Base-by-base conservation (phyloP, 2,888 invertebrate genomes). In the Barypeithes pellucidus region DNA sequence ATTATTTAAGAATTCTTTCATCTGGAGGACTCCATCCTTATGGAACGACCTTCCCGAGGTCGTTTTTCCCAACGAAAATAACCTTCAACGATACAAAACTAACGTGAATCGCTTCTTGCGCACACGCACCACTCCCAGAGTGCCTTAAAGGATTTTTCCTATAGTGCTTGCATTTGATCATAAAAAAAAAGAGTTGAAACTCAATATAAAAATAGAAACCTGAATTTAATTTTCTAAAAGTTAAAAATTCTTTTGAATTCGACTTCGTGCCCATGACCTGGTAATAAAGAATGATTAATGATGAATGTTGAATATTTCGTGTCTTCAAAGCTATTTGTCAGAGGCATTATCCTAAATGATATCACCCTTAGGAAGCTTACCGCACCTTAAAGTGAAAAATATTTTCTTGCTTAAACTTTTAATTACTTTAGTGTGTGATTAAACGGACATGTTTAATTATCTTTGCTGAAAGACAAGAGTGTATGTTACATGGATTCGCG, bases 221-320 rank as follows among this genome's bases (percentile, higher is more conserved):
- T 0, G 8, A 52, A 52, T 52, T 52, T 1, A 52, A 24, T 24
- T n/a, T 52, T 24, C 12, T 52, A 52, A 24, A 52, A 52, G 52
- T 52, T 52, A 52, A 52, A 52, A 52, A 52, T 24, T 52, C 52
- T 24, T 52, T 52, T 24, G 7, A 52, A 52, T 24, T 52, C 12
- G n/a, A 52, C 52, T 52, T 52, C 52, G 24, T 12, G 16, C 24
- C 24, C n/a, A 52, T 52, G 52, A 52, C n/a, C 24, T 24, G n/a
- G 5, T 24, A 52, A 52, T 52, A 52, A 52, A 52, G 52, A 24
- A 52, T 52, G 52, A 52, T 52, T 52, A 52, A 52, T 52, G 52
- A 52, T n/a, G 3, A 52, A 24, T 52, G 52, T 52, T 52, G 24
- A 52, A 52, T 24, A 52, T 52, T 52, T 52, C 24, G 52, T 24